These are phyloP conservation scores for Calameuta idolon DNA, from an alignment of 2,888 invertebrate species.

Conservation along the genomic window DNA sequence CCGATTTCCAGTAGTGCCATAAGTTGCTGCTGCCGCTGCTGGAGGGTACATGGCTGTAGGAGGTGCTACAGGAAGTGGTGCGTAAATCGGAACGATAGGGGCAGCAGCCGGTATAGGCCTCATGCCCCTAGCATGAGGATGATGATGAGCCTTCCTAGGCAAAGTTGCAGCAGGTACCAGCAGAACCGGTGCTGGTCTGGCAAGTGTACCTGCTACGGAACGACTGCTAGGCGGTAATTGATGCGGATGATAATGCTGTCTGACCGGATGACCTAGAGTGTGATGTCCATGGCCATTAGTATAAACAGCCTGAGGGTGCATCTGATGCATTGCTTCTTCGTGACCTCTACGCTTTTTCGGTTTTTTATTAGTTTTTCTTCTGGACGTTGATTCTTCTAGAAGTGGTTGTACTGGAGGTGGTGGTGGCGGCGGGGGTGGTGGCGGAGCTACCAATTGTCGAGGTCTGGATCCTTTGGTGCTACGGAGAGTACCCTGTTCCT, in stretches of 20 bases:
- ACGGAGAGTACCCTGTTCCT: conserved; percentile 72
- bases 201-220: conserved; percentile 60
- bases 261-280: conserved; percentile 60
- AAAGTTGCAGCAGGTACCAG: conserved; percentile 72
- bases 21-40: conserved; percentile 61
- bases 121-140: conserved; percentile 58
- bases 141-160: conserved; percentile 62
- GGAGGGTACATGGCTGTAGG: conserved; percentile 73
- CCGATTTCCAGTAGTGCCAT: conserved; percentile 70
- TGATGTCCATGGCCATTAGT: conserved; percentile 63
- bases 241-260: conserved; percentile 57
- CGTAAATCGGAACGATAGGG: conserved; percentile 68
- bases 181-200: conserved; percentile 62
- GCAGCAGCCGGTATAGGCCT: conserved; percentile 65
- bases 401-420: conserved; percentile 64
- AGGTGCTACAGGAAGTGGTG: conserved; percentile 70
- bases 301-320: conserved; percentile 62
- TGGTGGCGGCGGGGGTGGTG: conserved; percentile 72
- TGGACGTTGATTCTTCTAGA: conserved; percentile 55
- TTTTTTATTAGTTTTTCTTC: conserved; percentile 58
- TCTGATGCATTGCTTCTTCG: conserved; percentile 60
- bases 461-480: conserved; percentile 74
- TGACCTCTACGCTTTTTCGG: conserved; percentile 56
- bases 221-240: conserved; percentile 55
- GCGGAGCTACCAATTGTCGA: conserved; percentile 87